Evolutionary conservation across 2,113 vertebrate species (phyloP).

Genomic region (Marmota monax): DNA sequence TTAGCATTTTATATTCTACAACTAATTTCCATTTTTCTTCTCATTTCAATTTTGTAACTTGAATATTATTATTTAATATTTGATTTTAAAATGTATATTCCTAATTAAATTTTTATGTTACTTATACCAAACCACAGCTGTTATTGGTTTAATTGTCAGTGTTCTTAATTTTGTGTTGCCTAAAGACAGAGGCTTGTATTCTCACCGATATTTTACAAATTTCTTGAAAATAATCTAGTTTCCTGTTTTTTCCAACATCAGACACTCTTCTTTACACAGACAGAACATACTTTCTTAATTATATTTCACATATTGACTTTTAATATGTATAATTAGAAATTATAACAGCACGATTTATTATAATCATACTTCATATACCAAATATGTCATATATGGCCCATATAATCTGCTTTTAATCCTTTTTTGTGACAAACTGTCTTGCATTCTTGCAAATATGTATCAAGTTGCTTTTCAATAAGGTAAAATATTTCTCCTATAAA

Average conservation of each 20-base stretch:
- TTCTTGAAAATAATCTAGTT: not conserved
- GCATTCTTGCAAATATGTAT: not conserved
- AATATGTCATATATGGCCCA: not conserved
- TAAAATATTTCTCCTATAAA: not conserved
- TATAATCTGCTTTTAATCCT: not conserved
- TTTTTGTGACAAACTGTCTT: not conserved
- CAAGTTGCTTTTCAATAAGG: not conserved
- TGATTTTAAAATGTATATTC: not conserved
- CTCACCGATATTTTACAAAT: not conserved
- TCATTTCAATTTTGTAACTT: not conserved
- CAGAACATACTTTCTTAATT: not conserved
- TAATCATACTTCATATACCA: not conserved
- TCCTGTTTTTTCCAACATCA: not conserved
- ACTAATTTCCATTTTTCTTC: not conserved
- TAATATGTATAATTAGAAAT: not conserved
- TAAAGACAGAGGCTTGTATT: not conserved
- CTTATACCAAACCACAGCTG: not conserved
- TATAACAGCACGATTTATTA: not conserved
- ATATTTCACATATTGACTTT: not conserved
- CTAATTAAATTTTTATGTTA: not conserved
- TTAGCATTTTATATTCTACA: not conserved
- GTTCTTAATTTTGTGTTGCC: not conserved
- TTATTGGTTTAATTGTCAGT: not conserved
- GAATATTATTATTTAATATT: not conserved
- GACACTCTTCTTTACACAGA: not conserved